These are phyloP conservation scores for Chionoecetes opilio DNA, from an alignment of 1,140 invertebrate genomes.

Conservation along the genomic window DNA sequence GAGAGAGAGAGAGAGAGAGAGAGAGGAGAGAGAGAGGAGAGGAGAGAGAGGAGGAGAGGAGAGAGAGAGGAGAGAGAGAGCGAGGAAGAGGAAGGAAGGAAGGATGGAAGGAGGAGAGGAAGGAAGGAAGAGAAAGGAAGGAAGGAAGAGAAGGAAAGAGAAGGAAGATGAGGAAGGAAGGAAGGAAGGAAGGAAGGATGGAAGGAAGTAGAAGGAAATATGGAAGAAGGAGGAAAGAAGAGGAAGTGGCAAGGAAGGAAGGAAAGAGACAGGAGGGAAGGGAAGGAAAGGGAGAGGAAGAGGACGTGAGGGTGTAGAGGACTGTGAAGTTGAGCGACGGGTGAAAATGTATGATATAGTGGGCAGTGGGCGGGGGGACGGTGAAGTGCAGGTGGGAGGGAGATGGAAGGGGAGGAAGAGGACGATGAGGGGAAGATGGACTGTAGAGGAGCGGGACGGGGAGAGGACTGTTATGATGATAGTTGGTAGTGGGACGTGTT, in stretches of 20 bases:
- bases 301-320: background rate
- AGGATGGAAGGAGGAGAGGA: background rate
- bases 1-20: background rate
- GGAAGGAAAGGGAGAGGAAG: background rate
- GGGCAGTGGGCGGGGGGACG: background rate
- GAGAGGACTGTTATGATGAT: constrained; percentile 62
- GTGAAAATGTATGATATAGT: background rate
- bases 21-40: background rate
- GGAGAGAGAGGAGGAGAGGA: background rate
- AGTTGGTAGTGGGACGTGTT: constrained; percentile 51
- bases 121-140: background rate
- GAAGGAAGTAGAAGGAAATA: background rate
- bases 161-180: background rate
- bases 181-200: background rate
- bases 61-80: background rate
- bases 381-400: background rate
- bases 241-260: background rate
- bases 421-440: constrained; percentile 35
- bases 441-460: constrained; percentile 60
- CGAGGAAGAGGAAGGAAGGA: background rate
- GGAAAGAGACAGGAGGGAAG: background rate
- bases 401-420: background rate
- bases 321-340: background rate
- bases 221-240: background rate
- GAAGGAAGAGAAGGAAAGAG: background rate